Conservation (phyloP, 1,140 invertebrate genomes). For the Euschistus heros region DNA sequence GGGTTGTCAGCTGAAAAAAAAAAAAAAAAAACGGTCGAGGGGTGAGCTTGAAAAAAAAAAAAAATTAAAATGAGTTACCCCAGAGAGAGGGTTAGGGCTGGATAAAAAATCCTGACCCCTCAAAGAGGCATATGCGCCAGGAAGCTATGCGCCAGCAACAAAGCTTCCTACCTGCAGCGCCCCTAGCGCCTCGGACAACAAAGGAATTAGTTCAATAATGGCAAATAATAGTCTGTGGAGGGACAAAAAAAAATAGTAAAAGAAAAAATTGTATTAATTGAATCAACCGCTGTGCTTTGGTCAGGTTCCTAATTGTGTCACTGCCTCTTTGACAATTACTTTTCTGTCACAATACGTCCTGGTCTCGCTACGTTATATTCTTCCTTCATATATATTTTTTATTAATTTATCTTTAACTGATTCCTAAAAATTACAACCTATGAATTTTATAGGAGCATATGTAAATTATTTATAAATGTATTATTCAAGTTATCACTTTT, state of each 20-base stretch:
- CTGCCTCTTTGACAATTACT: not conserved
- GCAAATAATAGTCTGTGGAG: not conserved
- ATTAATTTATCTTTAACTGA: no score
- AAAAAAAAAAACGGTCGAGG: constrained; percentile 4
- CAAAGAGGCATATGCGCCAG: not conserved
- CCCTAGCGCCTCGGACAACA: not conserved
- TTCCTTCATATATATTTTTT: not conserved
- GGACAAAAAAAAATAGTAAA: not conserved
- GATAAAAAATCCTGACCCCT: not conserved
- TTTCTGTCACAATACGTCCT: not conserved
- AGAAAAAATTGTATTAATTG: constrained; percentile 2
- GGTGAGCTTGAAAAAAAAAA: not conserved
- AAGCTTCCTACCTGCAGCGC: not conserved
- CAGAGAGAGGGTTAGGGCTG: not conserved
- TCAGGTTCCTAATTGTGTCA: not conserved
- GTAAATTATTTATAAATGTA: no score
- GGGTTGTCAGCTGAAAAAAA: constrained; percentile 1
- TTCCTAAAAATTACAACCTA: no score
- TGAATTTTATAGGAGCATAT: no score
- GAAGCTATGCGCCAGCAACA: not conserved
- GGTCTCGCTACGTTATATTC: not conserved
- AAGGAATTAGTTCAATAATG: constrained; percentile 8
- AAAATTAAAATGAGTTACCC: constrained; percentile 7
- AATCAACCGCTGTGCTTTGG: constrained; percentile 8
- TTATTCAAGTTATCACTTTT: no score